Conservation (phyloP, 2,797 vertebrate genomes). For the Anniella stebbinsi region DNA sequence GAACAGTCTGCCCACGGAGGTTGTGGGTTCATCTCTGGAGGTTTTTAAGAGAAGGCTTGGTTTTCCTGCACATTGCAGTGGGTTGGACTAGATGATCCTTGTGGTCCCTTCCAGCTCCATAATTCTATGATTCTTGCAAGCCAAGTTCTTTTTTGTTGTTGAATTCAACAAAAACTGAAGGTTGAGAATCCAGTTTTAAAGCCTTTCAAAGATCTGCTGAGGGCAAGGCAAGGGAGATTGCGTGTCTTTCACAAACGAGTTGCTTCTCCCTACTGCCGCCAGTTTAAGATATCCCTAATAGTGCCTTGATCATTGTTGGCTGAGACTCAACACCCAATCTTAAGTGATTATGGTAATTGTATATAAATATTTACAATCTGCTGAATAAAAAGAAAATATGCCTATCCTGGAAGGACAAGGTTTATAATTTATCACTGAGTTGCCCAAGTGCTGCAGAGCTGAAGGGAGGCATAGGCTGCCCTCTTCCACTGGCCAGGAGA, state of each 20-base stretch:
- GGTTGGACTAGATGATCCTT: too few species aligned
- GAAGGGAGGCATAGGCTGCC: background rate
- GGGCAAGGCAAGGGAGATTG: background rate
- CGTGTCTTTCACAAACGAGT: background rate
- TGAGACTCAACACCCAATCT: background rate
- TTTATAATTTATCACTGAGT: too few species aligned
- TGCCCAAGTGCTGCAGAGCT: background rate
- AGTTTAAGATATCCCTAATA: background rate
- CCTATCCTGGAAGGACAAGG: background rate
- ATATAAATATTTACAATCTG: background rate
- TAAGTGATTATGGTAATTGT: background rate
- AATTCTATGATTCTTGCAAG: background rate
- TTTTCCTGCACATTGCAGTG: too few species aligned
- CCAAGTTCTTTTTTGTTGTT: background rate
- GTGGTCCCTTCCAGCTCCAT: too few species aligned
- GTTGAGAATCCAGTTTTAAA: background rate
- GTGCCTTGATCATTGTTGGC: background rate
- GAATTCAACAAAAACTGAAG: background rate
- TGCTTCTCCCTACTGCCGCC: background rate
- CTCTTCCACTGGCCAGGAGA: background rate
- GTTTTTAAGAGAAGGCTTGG: too few species aligned
- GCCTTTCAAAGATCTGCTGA: background rate
- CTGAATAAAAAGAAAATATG: background rate
- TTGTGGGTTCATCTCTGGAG: too few species aligned
- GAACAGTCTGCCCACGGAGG: too few species aligned